Percentiles rank a stretch among this genome's conserved stretches.
Evolutionary conservation across 2,113 vertebrate species (phyloP).

Genomic region (Seriola aureovittata): DNA sequence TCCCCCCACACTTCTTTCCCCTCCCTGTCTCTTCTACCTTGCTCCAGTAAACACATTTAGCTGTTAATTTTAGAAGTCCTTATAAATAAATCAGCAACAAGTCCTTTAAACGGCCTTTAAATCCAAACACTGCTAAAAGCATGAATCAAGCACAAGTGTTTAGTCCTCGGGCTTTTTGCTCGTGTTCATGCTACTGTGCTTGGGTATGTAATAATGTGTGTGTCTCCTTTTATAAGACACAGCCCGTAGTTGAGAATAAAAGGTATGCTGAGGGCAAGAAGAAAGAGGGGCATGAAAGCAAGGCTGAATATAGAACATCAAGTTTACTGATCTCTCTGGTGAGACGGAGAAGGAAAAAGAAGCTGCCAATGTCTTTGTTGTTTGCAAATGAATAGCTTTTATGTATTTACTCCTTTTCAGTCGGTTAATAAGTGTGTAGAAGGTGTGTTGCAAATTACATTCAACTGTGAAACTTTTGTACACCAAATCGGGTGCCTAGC

Average conservation of each 20-base stretch:
- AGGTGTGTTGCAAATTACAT: too few relatives aligned
- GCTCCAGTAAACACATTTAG: slow-evolving; percentile 36
- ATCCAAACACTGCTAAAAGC: slow-evolving; percentile 26
- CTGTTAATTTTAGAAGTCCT: slow-evolving; percentile 60
- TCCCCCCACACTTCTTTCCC: neutral
- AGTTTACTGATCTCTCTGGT: too few relatives aligned
- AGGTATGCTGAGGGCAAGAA: neutral
- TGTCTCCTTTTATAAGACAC: slow-evolving; percentile 13
- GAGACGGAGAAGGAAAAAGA: too few relatives aligned
- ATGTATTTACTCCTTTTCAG: too few relatives aligned
- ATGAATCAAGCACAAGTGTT: slow-evolving; percentile 10
- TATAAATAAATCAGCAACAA: slow-evolving; percentile 61
- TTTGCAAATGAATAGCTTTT: neutral
- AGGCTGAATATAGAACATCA: too few relatives aligned
- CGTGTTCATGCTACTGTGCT: neutral
- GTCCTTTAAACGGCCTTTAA: slow-evolving; percentile 38
- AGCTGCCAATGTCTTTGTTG: neutral
- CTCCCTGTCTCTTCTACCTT: slow-evolving; percentile 23
- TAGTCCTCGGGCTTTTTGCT: slow-evolving; percentile 4
- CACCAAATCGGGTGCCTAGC: too few relatives aligned
- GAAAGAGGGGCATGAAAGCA: neutral
- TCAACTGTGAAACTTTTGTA: too few relatives aligned
- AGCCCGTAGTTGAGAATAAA: slow-evolving; percentile 1
- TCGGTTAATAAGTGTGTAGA: too few relatives aligned
- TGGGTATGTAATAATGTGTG: neutral